Evolutionary conservation across 2,797 vertebrate genomes (phyloP), one percentile per base, ranked within the genome.

Genomic region (Sparus aurata): DNA sequence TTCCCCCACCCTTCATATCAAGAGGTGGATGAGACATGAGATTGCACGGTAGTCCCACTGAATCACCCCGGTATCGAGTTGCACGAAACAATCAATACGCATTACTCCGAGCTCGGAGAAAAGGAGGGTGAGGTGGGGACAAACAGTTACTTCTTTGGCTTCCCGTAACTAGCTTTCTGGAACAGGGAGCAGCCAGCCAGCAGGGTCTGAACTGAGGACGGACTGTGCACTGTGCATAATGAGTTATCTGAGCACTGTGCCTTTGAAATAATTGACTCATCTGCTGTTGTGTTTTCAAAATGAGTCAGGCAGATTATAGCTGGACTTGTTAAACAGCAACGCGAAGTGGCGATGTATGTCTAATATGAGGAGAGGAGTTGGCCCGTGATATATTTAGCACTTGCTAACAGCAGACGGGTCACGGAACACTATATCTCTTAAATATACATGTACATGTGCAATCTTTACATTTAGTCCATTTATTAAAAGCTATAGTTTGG

Each of bases 51-150:
- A 53, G 69, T 69, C 73, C 74, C 71, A 82, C 79, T 85, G 81
- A 90, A 79, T 82, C 83, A 80, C 85, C 85, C 79, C 27, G 8
- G 75, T 79, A 79, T 83, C 50, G 72, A 86, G 53, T 80, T 72
- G 69, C 52, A 76, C 82, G 55, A 80, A 90, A 90, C 80, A 85
- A 93, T 91, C 92, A 77, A 93, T 93, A 84, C 50, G 69, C 90
- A 91, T 91, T 85, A 85, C 87, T 87, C 71, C 2, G 22, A 70
- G 59, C 49, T 73, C 34, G 71, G 59, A 85, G 79, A 59, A 10
- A 8, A 4, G 47, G 60, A 83, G 52, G 60, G 47, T 27, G 46
- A 73, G 46, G 62, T 10, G 25, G 62, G 74, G 62, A 64, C 63
- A 72, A 75, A 75, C 86, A 91, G 82, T 78, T 84, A 82, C 68